phyloP scores from a whole-genome alignment of 2,113 vertebrate genomes.

The Poeciliopsis prolifica region DNA sequence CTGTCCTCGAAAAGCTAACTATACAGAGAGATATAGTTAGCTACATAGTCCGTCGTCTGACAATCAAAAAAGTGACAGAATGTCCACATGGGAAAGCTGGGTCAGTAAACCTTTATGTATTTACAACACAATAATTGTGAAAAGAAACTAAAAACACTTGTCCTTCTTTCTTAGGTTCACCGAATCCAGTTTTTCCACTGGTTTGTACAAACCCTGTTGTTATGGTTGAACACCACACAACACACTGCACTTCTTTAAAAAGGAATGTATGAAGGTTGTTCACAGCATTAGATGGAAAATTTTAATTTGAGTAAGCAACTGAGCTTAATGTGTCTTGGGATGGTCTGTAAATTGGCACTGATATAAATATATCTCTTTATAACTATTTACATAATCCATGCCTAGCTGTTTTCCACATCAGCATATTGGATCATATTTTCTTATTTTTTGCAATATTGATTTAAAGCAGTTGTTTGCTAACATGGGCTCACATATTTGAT shows the following conservation, averaged over 20 bases:
- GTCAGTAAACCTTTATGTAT: conserved; percentile 27
- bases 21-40: conserved; percentile 17
- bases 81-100: background rate
- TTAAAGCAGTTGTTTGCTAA: too few species aligned
- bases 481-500: too few species aligned
- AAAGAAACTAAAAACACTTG: background rate
- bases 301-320: too few species aligned
- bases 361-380: too few species aligned
- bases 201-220: conserved; percentile 40
- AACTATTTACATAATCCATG: background rate
- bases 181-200: too few species aligned
- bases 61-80: conserved; percentile 33
- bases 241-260: conserved; percentile 67
- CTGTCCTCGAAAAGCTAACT: conserved; percentile 6
- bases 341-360: too few species aligned
- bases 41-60: background rate
- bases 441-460: too few species aligned
- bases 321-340: too few species aligned
- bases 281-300: background rate
- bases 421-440: too few species aligned
- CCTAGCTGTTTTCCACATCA: background rate
- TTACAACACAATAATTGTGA: conserved; percentile 10
- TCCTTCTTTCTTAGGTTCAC: background rate
- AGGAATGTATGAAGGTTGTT: conserved; percentile 40
- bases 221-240: conserved; percentile 69